phyloP scores from a whole-genome alignment of 2,113 vertebrate genomes.

The Nycticryphes semicollaris region DNA sequence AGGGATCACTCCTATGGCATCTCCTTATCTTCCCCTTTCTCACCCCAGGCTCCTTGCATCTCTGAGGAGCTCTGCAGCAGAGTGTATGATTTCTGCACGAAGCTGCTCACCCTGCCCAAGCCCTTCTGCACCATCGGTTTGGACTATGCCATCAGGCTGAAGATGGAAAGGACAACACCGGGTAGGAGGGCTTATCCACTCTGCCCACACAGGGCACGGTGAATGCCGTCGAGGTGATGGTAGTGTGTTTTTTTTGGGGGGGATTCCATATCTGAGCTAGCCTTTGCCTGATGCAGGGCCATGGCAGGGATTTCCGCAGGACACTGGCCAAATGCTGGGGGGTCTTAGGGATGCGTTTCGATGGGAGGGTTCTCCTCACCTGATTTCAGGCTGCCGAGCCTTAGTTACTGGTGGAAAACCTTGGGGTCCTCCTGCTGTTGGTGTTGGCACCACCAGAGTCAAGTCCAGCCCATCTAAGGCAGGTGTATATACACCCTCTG shows the following conservation, averaged over 20 bases:
- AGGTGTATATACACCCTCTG: neutral
- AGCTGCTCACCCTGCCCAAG: slow-evolving; percentile 85
- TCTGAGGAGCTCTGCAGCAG: slow-evolving; percentile 85
- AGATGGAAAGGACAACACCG: slow-evolving; percentile 80
- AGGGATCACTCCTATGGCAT: neutral
- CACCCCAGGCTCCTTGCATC: slow-evolving; percentile 80
- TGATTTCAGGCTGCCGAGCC: neutral
- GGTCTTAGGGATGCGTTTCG: neutral
- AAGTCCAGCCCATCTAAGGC: neutral
- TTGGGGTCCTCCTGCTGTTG: neutral
- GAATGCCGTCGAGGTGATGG: rapidly evolving
- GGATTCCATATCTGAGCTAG: neutral
- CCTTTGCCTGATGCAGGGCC: neutral
- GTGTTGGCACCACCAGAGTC: neutral
- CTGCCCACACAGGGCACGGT: rapidly evolving
- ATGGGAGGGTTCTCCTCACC: neutral
- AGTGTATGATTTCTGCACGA: slow-evolving; percentile 87
- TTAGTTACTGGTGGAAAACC: neutral
- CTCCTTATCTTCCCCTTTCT: neutral
- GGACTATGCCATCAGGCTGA: slow-evolving; percentile 82
- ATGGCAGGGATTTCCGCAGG: neutral
- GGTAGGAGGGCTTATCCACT: slow-evolving; percentile 60
- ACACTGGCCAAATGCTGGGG: neutral
- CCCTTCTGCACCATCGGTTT: slow-evolving; percentile 89
- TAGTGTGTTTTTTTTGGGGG: rapidly evolving